Evolutionary conservation across 1,140 invertebrate genomes (phyloP).

Genomic region (Ectropis grisescens): DNA sequence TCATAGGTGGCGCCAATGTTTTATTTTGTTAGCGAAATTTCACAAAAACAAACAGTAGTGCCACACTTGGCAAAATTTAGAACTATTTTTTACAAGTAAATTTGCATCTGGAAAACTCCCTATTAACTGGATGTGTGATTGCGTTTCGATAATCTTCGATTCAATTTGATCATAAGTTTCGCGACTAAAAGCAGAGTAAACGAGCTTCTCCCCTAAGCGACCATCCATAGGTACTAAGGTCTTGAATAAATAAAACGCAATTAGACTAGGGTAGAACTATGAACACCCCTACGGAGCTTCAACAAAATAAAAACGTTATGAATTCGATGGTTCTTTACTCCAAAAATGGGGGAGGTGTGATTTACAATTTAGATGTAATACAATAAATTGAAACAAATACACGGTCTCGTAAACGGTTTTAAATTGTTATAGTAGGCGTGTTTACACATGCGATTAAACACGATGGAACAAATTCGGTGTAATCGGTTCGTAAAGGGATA

Average conservation of each 20-base stretch:
- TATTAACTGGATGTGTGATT: conserved; percentile 22
- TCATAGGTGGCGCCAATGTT: too few relatives aligned
- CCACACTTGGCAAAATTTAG: too few relatives aligned
- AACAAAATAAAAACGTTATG: too few relatives aligned
- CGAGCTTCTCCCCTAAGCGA: conserved; percentile 9
- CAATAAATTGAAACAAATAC: conserved; percentile 4
- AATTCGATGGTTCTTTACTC: too few relatives aligned
- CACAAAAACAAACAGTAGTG: too few relatives aligned
- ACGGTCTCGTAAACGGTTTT: conserved; percentile 2
- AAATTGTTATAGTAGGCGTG: conserved; percentile 9
- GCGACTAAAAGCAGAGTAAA: too few relatives aligned
- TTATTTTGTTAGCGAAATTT: too few relatives aligned
- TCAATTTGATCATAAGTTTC: too few relatives aligned
- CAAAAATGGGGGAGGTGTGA: conserved; percentile 20
- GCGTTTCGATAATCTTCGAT: too few relatives aligned
- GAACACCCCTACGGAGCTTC: background rate
- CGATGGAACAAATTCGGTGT: conserved; percentile 22
- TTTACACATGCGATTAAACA: conserved; percentile 28
- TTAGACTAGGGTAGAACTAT: conserved; percentile 31
- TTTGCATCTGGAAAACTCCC: too few relatives aligned
- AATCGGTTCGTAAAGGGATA: conserved; percentile 25
- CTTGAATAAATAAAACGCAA: conserved; percentile 62
- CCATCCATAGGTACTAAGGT: conserved; percentile 25
- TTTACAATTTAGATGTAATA: conserved; percentile 32
- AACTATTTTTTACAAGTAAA: too few relatives aligned